Base-by-base conservation (phyloP, 2,888 invertebrate genomes). In the Ichneumon xanthorius region DNA sequence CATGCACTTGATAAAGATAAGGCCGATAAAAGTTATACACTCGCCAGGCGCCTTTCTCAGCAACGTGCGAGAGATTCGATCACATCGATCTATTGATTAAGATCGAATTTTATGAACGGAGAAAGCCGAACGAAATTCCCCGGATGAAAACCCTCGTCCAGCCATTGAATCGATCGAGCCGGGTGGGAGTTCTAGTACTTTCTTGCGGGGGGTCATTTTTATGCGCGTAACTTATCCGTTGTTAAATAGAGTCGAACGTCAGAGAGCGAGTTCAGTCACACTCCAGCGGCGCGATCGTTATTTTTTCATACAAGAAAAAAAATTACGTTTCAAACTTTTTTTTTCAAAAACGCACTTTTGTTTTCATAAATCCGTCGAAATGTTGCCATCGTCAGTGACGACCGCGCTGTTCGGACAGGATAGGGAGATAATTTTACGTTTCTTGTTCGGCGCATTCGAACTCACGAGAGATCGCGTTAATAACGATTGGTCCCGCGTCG, bases 351-450 rank as follows among this genome's bases (percentile, higher is more conserved):
- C 7, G 6, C 7, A 37, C 37, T 5, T 5, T 37, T 1, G 26
- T 26, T 37, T 7, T 37, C 33, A 33, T 7, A 63, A 72, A 48
- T 65, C 33, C 63, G 65, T 2, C 4, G 40, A 26, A 7, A 87
- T 85, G 86, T 81, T 87, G 76, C 80, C 85, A 7, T 22, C 45
- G 37, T 2, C 78, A 22, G 81, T 86, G 19, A 73, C 50, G 40
- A 76, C 45, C 6, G 68, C 81, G 37, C 79, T 86, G 16, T 45
- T 75, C n/a, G 61, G 75, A 55, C 75, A 79, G 68, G 84, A 86
- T 55, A 37, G 81, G 2, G 6, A 55, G 7, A 73, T 79, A 33
- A 68, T 86, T 4, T 73, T 76, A 72, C 68, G 33, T 45, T 86
- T 78, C 72, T 73, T 86, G 7, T 86, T 86, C 30, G 81, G 82